Evolutionary conservation across 1,140 invertebrate genomes (phyloP).

Genomic region (Bombyx mori): ASM3026992v2 NC_085122.1:8680001-8680500

Average conservation of each 20-base stretch:
- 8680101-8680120: constrained; percentile 45
- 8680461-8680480: too few relatives aligned
- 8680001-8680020: constrained; percentile 1
- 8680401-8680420: too few relatives aligned
- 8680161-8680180: constrained; percentile 14
- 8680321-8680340: background rate
- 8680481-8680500: too few relatives aligned
- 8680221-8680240: constrained; percentile 68
- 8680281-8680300: constrained; percentile 43
- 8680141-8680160: constrained; percentile 3
- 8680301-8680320: constrained; percentile 19
- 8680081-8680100: constrained; percentile 49
- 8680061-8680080: constrained; percentile 26
- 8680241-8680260: constrained; percentile 54
- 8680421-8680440: too few relatives aligned
- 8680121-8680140: constrained; percentile 25
- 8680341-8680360: too few relatives aligned
- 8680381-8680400: too few relatives aligned
- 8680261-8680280: constrained; percentile 53
- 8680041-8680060: background rate
- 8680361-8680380: background rate
- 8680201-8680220: constrained; percentile 35
- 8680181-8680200: constrained; percentile 7
- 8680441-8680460: too few relatives aligned
- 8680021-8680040: constrained; percentile 2